Evolutionary conservation across 2,113 vertebrate species (phyloP), one percentile per base, ranked within the genome.

Genomic region (Marmota flaviventris): DNA sequence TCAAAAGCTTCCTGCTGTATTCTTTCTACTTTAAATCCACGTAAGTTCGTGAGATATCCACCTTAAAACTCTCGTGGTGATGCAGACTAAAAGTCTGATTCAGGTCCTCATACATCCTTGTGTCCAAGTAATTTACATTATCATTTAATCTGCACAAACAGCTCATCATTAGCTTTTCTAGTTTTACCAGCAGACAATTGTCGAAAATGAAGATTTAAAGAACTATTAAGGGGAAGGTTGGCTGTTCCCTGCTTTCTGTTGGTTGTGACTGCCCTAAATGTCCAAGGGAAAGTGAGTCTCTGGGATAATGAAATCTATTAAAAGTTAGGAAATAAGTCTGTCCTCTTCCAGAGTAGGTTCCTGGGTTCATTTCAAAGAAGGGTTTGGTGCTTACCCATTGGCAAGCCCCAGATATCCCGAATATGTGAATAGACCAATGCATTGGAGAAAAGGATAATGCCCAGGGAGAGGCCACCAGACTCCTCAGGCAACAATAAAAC

Each of bases 181-280:
- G 97, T 98, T 97, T 98, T 98, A 98, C 97, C 97, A 98, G 98
- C 98, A 98, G 98, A 99, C 96, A 83, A 25, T 98, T 99, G 98
- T 98, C 95, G 98, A 98, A 98, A 98, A 96, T 97, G 97, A 98
- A 98, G 97, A 99, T 99, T 98, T 98, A 98, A 98, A 96, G 98
- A 98, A 98, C 69, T 89, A 98, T 98, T 98, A 98, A 98, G 97
- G 98, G 98, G 98, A 98, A 98, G 97, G 97, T 98, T 85, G 90
- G 37, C 53, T 45, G 25, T 51, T 88, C 63, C 22, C 63, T 4
- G 6, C 34, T 89, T 94, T 96, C 91, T 27, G 13, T 53, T 39
- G 42, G 67, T 86, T n/a, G 84, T 69, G 72, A 76, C 69, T 83
- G 20, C n/a, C 29, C 53, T 94, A 8, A 89, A 93, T 97, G 96